phyloP scores from a whole-genome alignment of 2,888 invertebrate species.

The Drosophila setosimentum region DNA sequence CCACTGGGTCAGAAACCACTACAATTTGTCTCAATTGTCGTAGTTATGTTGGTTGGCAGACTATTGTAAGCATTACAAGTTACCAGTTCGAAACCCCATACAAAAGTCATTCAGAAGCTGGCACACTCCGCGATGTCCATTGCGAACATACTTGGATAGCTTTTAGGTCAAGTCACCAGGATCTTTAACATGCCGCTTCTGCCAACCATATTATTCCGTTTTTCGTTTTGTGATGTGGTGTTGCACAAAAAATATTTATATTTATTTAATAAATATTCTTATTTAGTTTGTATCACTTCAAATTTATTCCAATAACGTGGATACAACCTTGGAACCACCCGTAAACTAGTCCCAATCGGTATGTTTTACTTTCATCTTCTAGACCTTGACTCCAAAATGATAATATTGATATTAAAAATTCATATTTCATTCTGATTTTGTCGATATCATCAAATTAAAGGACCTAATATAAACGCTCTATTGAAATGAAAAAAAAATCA shows the following conservation, averaged over 20 bases:
- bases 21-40: not conserved
- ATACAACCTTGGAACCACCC: too few relatives aligned
- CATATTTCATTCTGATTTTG: not conserved
- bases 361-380: too few relatives aligned
- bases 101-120: not conserved
- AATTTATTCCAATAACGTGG: too few relatives aligned
- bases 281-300: too few relatives aligned
- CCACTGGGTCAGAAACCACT: rapidly evolving
- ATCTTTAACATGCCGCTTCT: not conserved
- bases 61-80: too few relatives aligned
- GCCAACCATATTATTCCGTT: too few relatives aligned
- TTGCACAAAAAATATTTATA: too few relatives aligned
- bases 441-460: not conserved
- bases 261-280: too few relatives aligned
- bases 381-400: too few relatives aligned
- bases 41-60: not conserved
- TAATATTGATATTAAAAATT: not conserved
- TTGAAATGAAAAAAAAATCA: too few relatives aligned
- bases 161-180: not conserved
- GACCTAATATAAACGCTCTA: not conserved
- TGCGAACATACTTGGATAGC: not conserved
- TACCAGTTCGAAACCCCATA: not conserved
- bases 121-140: not conserved
- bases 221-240: too few relatives aligned
- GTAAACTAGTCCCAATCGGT: too few relatives aligned